Conservation (phyloP, 2,888 invertebrate genomes). For the Scaptomyza parva region DNA sequence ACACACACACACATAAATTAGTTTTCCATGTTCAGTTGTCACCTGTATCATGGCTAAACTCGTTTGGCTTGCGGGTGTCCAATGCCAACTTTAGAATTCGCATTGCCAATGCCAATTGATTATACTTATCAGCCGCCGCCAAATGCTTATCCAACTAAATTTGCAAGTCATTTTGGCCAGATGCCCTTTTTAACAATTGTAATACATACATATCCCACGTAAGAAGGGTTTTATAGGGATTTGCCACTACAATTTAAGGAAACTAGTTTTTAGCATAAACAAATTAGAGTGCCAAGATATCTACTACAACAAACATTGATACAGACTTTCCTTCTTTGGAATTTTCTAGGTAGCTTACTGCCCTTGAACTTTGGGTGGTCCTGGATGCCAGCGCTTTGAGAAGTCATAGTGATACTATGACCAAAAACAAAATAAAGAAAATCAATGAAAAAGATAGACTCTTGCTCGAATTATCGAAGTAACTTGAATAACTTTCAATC, state of each 20-base stretch:
- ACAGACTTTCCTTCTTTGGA: slow-evolving; percentile 14
- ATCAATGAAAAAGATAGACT: too few species aligned
- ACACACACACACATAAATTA: slow-evolving; percentile 79
- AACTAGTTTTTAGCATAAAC: too few species aligned
- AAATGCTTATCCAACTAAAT: slow-evolving; percentile 31
- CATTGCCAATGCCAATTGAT: slow-evolving; percentile 50
- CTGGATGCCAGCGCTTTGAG: not conserved
- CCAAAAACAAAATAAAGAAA: too few species aligned
- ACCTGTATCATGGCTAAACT: slow-evolving; percentile 73
- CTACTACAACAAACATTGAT: slow-evolving; percentile 6
- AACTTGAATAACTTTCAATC: too few species aligned
- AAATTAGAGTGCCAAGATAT: too few species aligned
- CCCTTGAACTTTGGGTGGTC: slow-evolving; percentile 31
- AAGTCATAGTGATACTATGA: too few species aligned
- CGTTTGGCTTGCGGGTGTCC: slow-evolving; percentile 68
- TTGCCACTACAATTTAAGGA: too few species aligned
- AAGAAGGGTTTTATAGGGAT: too few species aligned
- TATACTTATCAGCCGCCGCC: slow-evolving; percentile 55
- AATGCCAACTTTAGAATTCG: slow-evolving; percentile 37
- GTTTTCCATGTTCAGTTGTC: slow-evolving; percentile 84
- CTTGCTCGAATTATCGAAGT: too few species aligned
- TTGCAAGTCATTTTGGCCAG: slow-evolving; percentile 64
- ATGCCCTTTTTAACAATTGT: slow-evolving; percentile 48
- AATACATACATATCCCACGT: not conserved
- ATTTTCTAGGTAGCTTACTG: slow-evolving; percentile 9